Percentiles rank a stretch among this genome's conserved stretches.
These are phyloP conservation scores for Paguma larvata DNA, from an alignment of 2,797 vertebrate species.

Conservation along the genomic window DNA sequence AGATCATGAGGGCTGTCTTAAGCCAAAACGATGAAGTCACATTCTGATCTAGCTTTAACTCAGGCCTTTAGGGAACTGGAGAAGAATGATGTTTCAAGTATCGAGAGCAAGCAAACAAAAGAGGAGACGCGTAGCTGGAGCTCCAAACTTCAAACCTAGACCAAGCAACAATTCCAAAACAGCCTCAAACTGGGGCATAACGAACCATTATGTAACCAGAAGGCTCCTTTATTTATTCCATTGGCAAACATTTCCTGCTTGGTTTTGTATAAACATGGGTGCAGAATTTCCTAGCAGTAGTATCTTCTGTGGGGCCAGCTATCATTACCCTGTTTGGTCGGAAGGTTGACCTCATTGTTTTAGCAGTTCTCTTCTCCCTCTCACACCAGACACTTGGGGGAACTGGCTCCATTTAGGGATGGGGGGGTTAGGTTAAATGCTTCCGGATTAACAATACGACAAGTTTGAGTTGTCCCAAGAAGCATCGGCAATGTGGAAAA, in stretches of 20 bases:
- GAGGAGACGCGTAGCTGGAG: slow-evolving; percentile 35
- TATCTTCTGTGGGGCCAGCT: slow-evolving; percentile 72
- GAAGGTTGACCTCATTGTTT: slow-evolving; percentile 74
- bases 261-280: slow-evolving; percentile 78
- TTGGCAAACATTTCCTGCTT: slow-evolving; percentile 76
- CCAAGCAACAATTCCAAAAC: slow-evolving; percentile 68
- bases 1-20: not conserved
- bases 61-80: slow-evolving; percentile 17
- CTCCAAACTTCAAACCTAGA: slow-evolving; percentile 67
- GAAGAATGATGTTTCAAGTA: slow-evolving; percentile 18
- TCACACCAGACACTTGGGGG: slow-evolving; percentile 32
- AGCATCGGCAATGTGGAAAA: slow-evolving; percentile 16
- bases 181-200: slow-evolving; percentile 72
- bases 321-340: slow-evolving; percentile 75
- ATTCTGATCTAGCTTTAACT: slow-evolving; percentile 37
- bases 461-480: slow-evolving; percentile 46
- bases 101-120: slow-evolving; percentile 72
- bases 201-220: slow-evolving; percentile 76
- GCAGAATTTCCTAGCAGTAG: slow-evolving; percentile 76
- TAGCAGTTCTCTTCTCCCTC: not conserved
- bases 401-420: slow-evolving; percentile 36
- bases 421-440: slow-evolving; percentile 33
- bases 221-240: slow-evolving; percentile 80
- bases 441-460: slow-evolving; percentile 46
- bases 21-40: slow-evolving; percentile 37